Evolutionary conservation across 2,113 vertebrate species (phyloP).

Genomic region (Salvelinus alpinus): DNA sequence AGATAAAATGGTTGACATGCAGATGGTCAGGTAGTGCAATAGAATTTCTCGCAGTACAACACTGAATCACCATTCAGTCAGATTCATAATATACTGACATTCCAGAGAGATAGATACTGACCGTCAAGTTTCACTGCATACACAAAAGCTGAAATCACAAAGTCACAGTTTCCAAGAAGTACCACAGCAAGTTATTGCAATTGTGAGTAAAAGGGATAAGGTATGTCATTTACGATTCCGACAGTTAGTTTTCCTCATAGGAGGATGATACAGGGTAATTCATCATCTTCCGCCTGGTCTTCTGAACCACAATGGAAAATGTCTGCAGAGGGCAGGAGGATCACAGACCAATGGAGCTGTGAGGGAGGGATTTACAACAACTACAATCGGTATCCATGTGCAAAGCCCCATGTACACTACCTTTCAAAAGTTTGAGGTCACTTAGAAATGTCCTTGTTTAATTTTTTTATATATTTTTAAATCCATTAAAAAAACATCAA

Average conservation of each 20-base stretch:
- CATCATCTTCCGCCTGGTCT: slow-evolving; percentile 23
- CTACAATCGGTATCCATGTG: slow-evolving; percentile 21
- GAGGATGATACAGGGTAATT: slow-evolving; percentile 54
- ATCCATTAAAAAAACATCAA: too few species aligned
- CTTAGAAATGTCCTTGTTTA: too few species aligned
- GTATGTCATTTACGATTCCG: not conserved
- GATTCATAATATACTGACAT: slow-evolving; percentile 32
- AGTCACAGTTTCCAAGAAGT: slow-evolving; percentile 45
- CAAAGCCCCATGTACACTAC: slow-evolving; percentile 30
- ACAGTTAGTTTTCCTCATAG: slow-evolving; percentile 64
- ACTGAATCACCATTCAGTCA: slow-evolving; percentile 46
- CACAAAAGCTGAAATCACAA: slow-evolving; percentile 29
- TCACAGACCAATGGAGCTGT: slow-evolving; percentile 16
- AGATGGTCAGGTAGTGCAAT: slow-evolving; percentile 55
- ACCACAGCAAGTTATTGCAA: slow-evolving; percentile 27
- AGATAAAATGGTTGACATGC: too few species aligned
- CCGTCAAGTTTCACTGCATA: slow-evolving; percentile 32
- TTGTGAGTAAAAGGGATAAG: slow-evolving; percentile 21
- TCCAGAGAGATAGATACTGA: slow-evolving; percentile 34
- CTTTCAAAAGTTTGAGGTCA: too few species aligned
- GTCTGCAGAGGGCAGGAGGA: not conserved
- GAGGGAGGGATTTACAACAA: slow-evolving; percentile 10
- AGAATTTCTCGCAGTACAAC: slow-evolving; percentile 35
- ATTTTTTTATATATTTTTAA: too few species aligned
- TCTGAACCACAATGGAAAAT: slow-evolving; percentile 20